phyloP scores from a whole-genome alignment of 2,113 vertebrate genomes.

The cat (Felis catus) region F.catus_Fca126_mat1.0 CM031414.1:18205501-18206000 shows the following conservation, averaged over 20 bases:
- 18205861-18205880: neutral
- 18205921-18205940: slow-evolving; percentile 17
- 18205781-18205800: neutral
- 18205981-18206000: neutral
- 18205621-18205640: neutral
- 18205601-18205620: slow-evolving; percentile 47
- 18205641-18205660: slow-evolving; percentile 14
- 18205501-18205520: neutral
- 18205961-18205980: neutral
- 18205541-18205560: slow-evolving; percentile 51
- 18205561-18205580: slow-evolving; percentile 54
- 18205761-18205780: neutral
- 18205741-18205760: neutral
- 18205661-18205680: neutral
- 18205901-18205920: neutral
- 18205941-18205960: neutral
- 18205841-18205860: neutral
- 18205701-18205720: neutral
- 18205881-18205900: neutral
- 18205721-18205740: neutral
- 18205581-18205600: slow-evolving; percentile 66
- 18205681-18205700: neutral
- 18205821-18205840: neutral
- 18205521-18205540: neutral
- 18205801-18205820: neutral